Conservation (phyloP, 2,888 invertebrate genomes). For the Urechis unicinctus region DNA sequence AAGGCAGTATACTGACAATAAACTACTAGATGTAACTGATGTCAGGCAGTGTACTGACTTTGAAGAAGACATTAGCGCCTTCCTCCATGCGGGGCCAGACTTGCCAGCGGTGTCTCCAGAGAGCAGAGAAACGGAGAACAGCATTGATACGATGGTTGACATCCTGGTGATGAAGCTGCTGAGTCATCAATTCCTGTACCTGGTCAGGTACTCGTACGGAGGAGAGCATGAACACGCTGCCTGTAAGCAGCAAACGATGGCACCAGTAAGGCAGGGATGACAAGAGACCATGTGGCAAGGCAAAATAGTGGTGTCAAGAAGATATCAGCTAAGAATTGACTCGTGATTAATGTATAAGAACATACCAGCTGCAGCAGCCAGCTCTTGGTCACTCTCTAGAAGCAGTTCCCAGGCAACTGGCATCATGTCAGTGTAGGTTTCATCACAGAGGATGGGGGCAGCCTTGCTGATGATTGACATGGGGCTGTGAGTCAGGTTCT, state of each 20-base stretch:
- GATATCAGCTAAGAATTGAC: neutral
- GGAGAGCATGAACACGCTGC: slow-evolving; percentile 81
- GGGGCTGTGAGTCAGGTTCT: slow-evolving; percentile 77
- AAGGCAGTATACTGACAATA: no score
- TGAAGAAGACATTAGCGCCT: slow-evolving; percentile 88
- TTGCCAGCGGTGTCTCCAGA: slow-evolving; percentile 96
- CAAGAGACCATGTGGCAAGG: neutral
- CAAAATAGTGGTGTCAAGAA: neutral
- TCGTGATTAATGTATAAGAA: no score
- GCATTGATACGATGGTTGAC: slow-evolving; percentile 76
- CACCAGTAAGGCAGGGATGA: neutral
- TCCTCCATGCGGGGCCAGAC: slow-evolving; percentile 99
- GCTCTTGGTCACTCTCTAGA: slow-evolving; percentile 73
- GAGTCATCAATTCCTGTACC: slow-evolving; percentile 82
- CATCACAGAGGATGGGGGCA: slow-evolving; percentile 69
- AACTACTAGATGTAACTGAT: no score
- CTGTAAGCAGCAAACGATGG: slow-evolving; percentile 49
- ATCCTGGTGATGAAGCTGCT: slow-evolving; percentile 77
- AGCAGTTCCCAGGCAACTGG: slow-evolving; percentile 93
- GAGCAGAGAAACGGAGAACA: slow-evolving; percentile 66
- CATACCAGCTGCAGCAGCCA: slow-evolving; percentile 54
- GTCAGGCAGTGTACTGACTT: slow-evolving; percentile 62
- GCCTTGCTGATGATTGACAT: slow-evolving; percentile 47
- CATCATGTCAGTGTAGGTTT: slow-evolving; percentile 74
- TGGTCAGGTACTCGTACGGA: slow-evolving; percentile 87